Percentiles rank a stretch among this genome's conserved stretches.
Evolutionary conservation across 2,888 invertebrate genomes (phyloP).

Genomic region (Phlogophora meticulosa): DNA sequence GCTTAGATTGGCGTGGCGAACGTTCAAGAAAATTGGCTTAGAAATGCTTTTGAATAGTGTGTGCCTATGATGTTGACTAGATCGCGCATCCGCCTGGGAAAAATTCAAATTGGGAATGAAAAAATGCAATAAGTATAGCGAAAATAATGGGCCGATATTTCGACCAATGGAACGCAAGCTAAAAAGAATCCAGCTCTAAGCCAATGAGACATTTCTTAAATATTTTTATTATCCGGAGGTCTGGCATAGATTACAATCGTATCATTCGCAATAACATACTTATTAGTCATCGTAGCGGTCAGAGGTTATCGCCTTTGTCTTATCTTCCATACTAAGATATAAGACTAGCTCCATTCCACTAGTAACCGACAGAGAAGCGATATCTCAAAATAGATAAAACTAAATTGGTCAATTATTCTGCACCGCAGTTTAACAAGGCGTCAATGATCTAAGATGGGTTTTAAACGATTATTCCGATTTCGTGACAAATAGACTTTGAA

Average conservation of each 20-base stretch:
- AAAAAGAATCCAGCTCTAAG: slow-evolving; percentile 18
- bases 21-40: slow-evolving; percentile 43
- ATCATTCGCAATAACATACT: slow-evolving; percentile 47
- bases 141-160: slow-evolving; percentile 13
- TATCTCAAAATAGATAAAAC: slow-evolving; percentile 53
- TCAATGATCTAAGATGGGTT: slow-evolving; percentile 59
- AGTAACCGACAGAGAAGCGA: slow-evolving; percentile 20
- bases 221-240: slow-evolving; percentile 28
- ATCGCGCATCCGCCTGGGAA: neutral
- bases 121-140: neutral
- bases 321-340: slow-evolving; percentile 30
- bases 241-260: slow-evolving; percentile 26
- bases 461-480: slow-evolving; percentile 62
- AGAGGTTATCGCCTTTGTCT: slow-evolving; percentile 55
- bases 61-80: slow-evolving; percentile 6
- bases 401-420: slow-evolving; percentile 58
- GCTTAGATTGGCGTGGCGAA: slow-evolving; percentile 54
- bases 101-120: neutral
- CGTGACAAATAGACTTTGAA: slow-evolving; percentile 64
- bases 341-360: slow-evolving; percentile 28
- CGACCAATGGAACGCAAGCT: neutral
- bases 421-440: slow-evolving; percentile 43
- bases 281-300: slow-evolving; percentile 57
- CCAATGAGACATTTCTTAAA: slow-evolving; percentile 43
- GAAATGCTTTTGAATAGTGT: slow-evolving; percentile 37